phyloP scores from a whole-genome alignment of 1,140 invertebrate species.

The Euura saliciscinereae region DNA sequence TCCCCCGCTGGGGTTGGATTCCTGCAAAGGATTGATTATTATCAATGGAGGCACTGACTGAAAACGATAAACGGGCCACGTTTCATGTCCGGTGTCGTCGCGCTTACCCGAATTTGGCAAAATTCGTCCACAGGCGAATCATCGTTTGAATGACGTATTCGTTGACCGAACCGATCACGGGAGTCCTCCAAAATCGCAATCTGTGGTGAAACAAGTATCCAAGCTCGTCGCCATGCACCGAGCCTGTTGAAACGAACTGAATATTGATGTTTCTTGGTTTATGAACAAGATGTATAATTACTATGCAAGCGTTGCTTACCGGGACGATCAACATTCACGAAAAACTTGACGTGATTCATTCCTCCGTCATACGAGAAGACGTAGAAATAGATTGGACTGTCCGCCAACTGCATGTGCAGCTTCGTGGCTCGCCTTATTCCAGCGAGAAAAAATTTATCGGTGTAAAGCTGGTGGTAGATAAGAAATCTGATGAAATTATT shows the following conservation, averaged over 20 bases:
- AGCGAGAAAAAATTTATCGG: constrained; percentile 25
- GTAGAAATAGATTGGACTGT: constrained; percentile 17
- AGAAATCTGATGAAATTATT: constrained; percentile 3
- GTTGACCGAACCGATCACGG: background rate
- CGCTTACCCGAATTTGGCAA: background rate
- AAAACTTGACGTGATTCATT: constrained; percentile 12
- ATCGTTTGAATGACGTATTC: background rate
- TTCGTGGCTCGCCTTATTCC: constrained; percentile 25
- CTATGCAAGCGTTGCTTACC: background rate
- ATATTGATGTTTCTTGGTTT: background rate
- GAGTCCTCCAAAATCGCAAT: background rate
- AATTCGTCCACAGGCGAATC: background rate
- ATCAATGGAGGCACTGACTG: background rate
- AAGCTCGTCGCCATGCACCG: constrained; percentile 32
- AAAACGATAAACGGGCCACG: background rate
- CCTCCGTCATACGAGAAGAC: constrained; percentile 13
- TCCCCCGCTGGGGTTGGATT: background rate
- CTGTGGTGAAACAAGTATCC: constrained; percentile 30
- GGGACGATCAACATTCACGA: too few relatives aligned
- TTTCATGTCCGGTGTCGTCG: background rate
- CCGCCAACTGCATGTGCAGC: constrained; percentile 23
- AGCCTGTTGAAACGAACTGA: background rate
- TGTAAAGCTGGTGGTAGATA: constrained; percentile 28
- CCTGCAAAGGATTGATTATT: background rate
- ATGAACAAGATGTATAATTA: background rate